A percentile compares a stretch with the other conserved stretches of the same genome.
phyloP scores from a whole-genome alignment of 2,888 invertebrate genomes.

The Baccha elongata region DNA sequence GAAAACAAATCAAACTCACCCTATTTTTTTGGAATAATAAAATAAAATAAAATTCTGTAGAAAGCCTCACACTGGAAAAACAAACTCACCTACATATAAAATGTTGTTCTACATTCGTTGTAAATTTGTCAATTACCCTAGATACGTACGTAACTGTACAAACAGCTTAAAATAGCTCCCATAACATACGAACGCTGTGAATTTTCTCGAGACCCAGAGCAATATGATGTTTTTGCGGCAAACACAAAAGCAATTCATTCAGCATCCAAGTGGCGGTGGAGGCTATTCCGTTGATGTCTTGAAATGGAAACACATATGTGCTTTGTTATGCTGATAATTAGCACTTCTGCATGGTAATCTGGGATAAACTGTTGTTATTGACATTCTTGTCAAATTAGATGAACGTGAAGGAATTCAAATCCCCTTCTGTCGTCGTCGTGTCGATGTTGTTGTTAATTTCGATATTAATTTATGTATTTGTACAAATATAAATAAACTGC shows the following conservation, averaged over 20 bases:
- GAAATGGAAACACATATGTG: slow-evolving; percentile 30
- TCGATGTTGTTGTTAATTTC: neutral
- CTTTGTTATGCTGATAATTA: slow-evolving; percentile 43
- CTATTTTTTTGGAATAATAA: neutral
- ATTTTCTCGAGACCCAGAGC: slow-evolving; percentile 28
- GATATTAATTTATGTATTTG: neutral
- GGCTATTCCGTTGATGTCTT: slow-evolving; percentile 1
- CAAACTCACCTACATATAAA: slow-evolving; percentile 8
- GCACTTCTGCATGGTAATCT: slow-evolving; percentile 24
- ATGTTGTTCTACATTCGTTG: slow-evolving; percentile 38
- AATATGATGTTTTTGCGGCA: slow-evolving; percentile 20
- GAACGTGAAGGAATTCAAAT: slow-evolving; percentile 2
- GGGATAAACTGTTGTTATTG: slow-evolving; percentile 22
- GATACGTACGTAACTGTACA: slow-evolving; percentile 21
- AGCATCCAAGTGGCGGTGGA: neutral
- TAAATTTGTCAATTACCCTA: slow-evolving; percentile 67
- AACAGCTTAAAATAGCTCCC: slow-evolving; percentile 4
- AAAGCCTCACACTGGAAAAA: slow-evolving; percentile 6
- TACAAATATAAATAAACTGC: neutral
- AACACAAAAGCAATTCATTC: slow-evolving; percentile 11
- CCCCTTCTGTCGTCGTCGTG: neutral
- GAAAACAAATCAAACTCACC: slow-evolving; percentile 3
- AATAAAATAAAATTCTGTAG: neutral
- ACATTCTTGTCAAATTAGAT: slow-evolving; percentile 37
- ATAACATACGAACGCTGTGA: neutral